phyloP scores from a whole-genome alignment of 2,113 vertebrate genomes.

The Oenanthe oenanthe region DNA sequence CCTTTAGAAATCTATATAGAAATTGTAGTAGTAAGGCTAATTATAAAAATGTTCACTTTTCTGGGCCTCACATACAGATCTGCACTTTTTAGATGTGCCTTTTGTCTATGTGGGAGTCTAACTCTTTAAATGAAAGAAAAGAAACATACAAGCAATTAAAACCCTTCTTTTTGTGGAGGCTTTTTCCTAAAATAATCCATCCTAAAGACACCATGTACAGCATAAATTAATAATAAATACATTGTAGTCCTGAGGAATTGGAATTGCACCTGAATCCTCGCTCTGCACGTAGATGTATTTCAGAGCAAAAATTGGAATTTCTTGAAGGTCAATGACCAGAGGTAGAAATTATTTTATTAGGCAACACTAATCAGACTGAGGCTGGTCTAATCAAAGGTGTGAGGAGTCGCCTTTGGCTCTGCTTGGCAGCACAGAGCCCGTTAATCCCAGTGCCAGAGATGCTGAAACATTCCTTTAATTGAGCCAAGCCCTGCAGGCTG shows the following conservation, averaged over 20 bases:
- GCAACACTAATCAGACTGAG: neutral
- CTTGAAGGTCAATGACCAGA: neutral
- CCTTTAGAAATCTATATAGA: neutral
- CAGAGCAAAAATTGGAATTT: neutral
- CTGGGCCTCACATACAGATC: neutral
- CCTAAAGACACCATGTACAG: neutral
- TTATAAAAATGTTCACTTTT: neutral
- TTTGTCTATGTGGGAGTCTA: neutral
- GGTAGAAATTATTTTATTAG: neutral
- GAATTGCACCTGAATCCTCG: neutral
- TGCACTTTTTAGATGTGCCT: neutral
- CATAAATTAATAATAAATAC: neutral
- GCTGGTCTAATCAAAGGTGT: neutral
- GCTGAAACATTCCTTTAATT: neutral
- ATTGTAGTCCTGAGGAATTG: neutral
- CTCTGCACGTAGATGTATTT: neutral
- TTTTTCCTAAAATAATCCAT: neutral
- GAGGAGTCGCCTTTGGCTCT: neutral
- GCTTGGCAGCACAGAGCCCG: neutral
- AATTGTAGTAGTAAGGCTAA: neutral
- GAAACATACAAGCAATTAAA: neutral
- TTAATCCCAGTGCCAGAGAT: constrained; percentile 7
- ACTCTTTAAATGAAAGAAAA: neutral
- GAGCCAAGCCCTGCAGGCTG: constrained; percentile 15
- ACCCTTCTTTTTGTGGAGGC: neutral